Base-by-base conservation (phyloP, 2,113 vertebrate species). In the Dipodomys ordii region DNA sequence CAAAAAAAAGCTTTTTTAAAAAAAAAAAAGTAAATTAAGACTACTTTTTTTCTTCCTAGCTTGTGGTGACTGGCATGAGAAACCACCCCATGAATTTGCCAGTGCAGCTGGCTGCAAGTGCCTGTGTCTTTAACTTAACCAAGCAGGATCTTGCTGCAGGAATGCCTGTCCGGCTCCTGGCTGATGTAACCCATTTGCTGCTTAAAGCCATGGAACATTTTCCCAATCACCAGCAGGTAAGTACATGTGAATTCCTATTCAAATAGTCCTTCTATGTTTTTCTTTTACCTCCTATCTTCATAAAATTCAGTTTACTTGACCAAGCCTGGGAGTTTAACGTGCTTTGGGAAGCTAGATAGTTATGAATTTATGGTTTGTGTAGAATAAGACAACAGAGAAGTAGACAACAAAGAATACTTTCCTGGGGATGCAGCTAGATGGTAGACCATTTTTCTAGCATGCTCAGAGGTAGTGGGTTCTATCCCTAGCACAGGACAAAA, bases 171-270 rank as follows among this genome's bases (percentile, higher is more conserved):
- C 97, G 99, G 10, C 98, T 99, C 27, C 94, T 99, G 90, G 99
- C 99, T 0, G 98, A 99, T 2, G 98, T 99, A 97, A 99, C 99
- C 27, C 99, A 99, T 96, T 98, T 99, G 80, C 98, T 99, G 0
- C 98, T 99, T 87, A 99, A 99, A 97, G 99, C 99, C 95, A 99
- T 99, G 99, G 99, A 99, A 96, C 99, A 99, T 79, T 99, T 99
- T 95, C 99, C 99, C 64, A 99, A 99, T 93, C 99, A 99, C 96
- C 99, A 99, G 77, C 99, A 99, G 98, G 98, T 98, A 98, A 94
- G 80, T 25, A 30, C 83, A 62, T 65, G 5, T 64, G 23, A 72
- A 84, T 87, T 67, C 49, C 23, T 39, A 65, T 73, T 83, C 73
- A 69, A 30, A 9, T 82, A 76, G 23, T 80, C 76, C 46, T 81